These are phyloP conservation scores for Lithobius niger DNA, from an alignment of 1,140 invertebrate genomes.

Conservation along the genomic window DNA sequence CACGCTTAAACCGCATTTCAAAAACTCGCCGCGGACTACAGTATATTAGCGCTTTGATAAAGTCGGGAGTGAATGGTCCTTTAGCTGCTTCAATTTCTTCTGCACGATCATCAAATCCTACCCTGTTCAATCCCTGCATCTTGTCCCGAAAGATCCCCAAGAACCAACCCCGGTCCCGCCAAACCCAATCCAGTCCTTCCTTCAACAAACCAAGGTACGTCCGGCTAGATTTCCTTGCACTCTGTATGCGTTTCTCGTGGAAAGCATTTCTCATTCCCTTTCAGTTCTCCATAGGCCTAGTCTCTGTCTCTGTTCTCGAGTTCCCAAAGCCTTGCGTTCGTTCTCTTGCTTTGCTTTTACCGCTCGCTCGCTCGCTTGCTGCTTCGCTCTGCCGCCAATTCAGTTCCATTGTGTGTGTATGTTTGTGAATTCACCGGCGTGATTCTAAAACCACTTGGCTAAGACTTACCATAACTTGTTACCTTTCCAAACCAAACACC, in stretches of 20 bases:
- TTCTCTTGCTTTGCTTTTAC: no score
- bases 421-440: no score
- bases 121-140: constrained; percentile 11
- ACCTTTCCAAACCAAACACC: no score
- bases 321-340: no score
- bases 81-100: constrained; percentile 6
- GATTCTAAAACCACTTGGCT: no score
- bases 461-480: no score
- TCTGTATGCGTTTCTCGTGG: constrained; percentile 7
- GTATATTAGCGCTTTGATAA: background rate
- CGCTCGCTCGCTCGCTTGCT: no score
- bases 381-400: no score
- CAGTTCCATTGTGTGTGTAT: no score
- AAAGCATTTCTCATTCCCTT: constrained; percentile 4
- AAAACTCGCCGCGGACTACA: no score
- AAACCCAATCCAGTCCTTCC: constrained; percentile 14
- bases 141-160: constrained; percentile 8
- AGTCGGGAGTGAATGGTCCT: background rate
- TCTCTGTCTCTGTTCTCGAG: no score
- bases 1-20: no score
- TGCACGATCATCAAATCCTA: constrained; percentile 8
- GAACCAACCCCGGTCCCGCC: constrained; percentile 12
- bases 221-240: constrained; percentile 13
- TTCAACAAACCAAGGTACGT: constrained; percentile 16
- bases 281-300: constrained; percentile 7